These are phyloP conservation scores for Hetaerina americana DNA, from an alignment of 1,140 invertebrate species.

Conservation along the genomic window DNA sequence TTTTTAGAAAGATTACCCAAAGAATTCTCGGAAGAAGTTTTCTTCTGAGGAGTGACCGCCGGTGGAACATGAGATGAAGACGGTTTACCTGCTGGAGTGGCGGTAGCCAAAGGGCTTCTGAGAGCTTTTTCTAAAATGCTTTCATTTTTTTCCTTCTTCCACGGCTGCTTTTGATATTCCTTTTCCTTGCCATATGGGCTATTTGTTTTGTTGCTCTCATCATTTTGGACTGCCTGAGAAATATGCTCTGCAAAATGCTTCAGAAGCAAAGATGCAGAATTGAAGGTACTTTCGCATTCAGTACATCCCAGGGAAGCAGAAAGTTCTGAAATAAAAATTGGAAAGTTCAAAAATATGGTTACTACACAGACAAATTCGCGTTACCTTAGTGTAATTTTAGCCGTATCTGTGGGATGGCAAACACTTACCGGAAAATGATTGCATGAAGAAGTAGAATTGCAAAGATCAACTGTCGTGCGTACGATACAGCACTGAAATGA, in stretches of 20 bases:
- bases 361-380: too few relatives aligned
- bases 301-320: conserved; percentile 16
- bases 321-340: conserved; percentile 19
- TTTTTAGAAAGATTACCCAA: neutral
- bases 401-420: too few relatives aligned
- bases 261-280: conserved; percentile 22
- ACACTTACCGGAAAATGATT: neutral
- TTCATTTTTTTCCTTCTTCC: conserved; percentile 8
- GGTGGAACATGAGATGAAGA: neutral
- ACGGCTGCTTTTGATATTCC: conserved; percentile 9
- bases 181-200: conserved; percentile 3
- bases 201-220: neutral
- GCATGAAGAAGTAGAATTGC: neutral
- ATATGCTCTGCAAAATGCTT: conserved; percentile 24
- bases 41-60: neutral
- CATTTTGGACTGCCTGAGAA: conserved; percentile 5
- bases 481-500: neutral
- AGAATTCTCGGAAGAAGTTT: neutral
- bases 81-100: neutral
- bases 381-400: too few relatives aligned
- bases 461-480: neutral
- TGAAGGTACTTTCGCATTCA: conserved; percentile 21
- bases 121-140: conserved; percentile 11
- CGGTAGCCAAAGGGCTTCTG: neutral
- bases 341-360: neutral